Evolutionary conservation across 2,888 invertebrate species (phyloP).

Genomic region (Allophyes oxyacanthae): DNA sequence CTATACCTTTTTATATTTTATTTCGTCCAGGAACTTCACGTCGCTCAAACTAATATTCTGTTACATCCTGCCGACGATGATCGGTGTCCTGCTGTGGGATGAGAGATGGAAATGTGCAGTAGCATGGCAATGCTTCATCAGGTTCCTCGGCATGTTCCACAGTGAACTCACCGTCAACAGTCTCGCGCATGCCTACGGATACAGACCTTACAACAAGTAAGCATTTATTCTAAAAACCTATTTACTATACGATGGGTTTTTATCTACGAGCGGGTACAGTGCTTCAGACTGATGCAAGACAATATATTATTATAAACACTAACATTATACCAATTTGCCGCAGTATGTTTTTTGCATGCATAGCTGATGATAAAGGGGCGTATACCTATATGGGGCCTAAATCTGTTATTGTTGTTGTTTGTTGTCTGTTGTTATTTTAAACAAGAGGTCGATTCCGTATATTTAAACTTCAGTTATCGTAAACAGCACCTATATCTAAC

Average conservation of each 20-base stretch:
- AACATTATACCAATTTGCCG: too few relatives aligned
- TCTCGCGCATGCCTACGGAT: slow-evolving; percentile 94
- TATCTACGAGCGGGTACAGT: too few relatives aligned
- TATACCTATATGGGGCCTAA: too few relatives aligned
- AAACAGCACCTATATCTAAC: slow-evolving; percentile 23
- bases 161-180: slow-evolving; percentile 97
- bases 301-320: too few relatives aligned
- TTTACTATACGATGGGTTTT: too few relatives aligned
- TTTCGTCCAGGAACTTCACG: slow-evolving; percentile 89
- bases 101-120: slow-evolving; percentile 92
- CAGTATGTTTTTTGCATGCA: too few relatives aligned
- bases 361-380: too few relatives aligned
- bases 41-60: slow-evolving; percentile 91
- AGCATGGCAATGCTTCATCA: slow-evolving; percentile 92
- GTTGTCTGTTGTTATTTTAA: too few relatives aligned
- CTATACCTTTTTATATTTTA: background rate
- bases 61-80: slow-evolving; percentile 92
- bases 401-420: too few relatives aligned
- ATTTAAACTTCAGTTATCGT: slow-evolving; percentile 15
- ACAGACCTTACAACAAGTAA: slow-evolving; percentile 84
- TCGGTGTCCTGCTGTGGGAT: slow-evolving; percentile 92
- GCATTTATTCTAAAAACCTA: slow-evolving; percentile 43
- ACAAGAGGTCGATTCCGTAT: slow-evolving; percentile 4
- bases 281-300: too few relatives aligned
- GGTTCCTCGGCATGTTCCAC: slow-evolving; percentile 94